Conservation (phyloP, 2,888 invertebrate species). For the Pseudolycoriella hygida region DNA sequence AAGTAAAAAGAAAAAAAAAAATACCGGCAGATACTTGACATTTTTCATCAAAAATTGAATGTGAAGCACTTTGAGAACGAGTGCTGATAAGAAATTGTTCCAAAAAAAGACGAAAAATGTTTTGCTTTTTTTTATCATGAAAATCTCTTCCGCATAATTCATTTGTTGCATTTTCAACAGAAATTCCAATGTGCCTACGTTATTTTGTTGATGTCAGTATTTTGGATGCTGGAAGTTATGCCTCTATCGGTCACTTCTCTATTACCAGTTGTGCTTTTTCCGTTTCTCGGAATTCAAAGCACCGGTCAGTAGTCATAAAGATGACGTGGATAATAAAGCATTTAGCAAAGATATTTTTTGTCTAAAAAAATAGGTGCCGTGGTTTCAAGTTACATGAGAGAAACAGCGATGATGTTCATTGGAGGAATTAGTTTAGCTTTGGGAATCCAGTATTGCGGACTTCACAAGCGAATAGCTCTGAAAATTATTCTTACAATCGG, state of each 20-base stretch:
- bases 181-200: conserved; percentile 61
- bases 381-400: conserved; percentile 42
- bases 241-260: conserved; percentile 32
- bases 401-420: conserved; percentile 72
- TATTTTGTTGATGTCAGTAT: conserved; percentile 62
- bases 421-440: conserved; percentile 83
- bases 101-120: too few species aligned
- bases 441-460: conserved; percentile 74
- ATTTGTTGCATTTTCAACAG: too few species aligned
- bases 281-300: conserved; percentile 50
- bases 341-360: neutral
- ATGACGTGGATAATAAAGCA: neutral
- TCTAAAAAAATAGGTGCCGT: too few species aligned
- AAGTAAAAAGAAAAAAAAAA: too few species aligned
- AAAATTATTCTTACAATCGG: conserved; percentile 63
- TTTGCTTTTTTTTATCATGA: too few species aligned
- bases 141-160: too few species aligned
- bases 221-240: conserved; percentile 68
- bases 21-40: too few species aligned
- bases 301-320: conserved; percentile 25
- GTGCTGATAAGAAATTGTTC: too few species aligned
- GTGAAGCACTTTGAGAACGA: too few species aligned
- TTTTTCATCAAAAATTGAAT: too few species aligned
- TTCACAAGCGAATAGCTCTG: conserved; percentile 74
- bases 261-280: conserved; percentile 67